Conservation (phyloP, 1,140 invertebrate species). For the Trachymyrmex septentrionalis region DNA sequence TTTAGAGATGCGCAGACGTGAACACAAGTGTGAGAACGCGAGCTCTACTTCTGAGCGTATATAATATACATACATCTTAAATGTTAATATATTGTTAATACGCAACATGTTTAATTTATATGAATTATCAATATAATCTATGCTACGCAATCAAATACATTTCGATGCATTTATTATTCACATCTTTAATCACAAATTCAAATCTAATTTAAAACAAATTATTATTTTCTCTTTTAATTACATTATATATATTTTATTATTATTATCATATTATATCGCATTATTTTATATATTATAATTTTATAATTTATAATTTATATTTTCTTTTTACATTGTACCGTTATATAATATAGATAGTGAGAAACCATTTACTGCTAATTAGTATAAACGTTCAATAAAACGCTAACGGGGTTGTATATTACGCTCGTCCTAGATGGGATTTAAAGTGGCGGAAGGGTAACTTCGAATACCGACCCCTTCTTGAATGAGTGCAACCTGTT, state of each 20-base stretch:
- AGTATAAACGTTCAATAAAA: neutral
- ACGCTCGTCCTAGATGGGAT: neutral
- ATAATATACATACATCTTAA: no score
- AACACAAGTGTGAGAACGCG: no score
- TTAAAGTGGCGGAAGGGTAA: conserved; percentile 51
- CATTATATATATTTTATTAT: neutral
- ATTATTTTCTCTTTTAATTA: neutral
- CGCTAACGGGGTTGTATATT: no score
- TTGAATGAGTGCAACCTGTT: conserved; percentile 66
- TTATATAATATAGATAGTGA: neutral
- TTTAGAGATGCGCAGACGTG: no score
- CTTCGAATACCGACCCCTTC: conserved; percentile 42
- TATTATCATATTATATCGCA: neutral
- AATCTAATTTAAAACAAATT: neutral
- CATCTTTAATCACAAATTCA: neutral
- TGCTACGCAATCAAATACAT: neutral
- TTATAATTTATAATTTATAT: neutral
- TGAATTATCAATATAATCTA: neutral
- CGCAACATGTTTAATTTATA: neutral
- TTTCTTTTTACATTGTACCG: neutral
- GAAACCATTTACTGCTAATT: no score
- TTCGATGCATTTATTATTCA: neutral
- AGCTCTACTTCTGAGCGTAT: no score
- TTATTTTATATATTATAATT: neutral
- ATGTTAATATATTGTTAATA: neutral